Evolutionary conservation across 2,797 vertebrate species (phyloP).

Genomic region (Gallinago nigripennis): DNA sequence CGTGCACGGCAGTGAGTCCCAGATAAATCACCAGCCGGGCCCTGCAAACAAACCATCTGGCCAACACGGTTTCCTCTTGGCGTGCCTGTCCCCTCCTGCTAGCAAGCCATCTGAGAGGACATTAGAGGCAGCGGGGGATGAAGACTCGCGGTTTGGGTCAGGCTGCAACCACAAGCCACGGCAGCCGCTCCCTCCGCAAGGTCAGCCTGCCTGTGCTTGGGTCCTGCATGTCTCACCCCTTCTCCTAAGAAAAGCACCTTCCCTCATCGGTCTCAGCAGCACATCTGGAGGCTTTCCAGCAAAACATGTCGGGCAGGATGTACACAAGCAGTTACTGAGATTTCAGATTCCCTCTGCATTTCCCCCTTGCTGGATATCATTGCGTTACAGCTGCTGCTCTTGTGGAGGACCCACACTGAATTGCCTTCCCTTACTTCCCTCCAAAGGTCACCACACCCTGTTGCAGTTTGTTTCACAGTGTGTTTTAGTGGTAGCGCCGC

Average conservation of each 20-base stretch:
- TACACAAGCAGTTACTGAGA: constrained; percentile 8
- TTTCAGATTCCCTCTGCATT: neutral
- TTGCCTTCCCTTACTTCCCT: neutral
- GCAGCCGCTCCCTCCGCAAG: constrained; percentile 39
- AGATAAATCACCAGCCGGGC: constrained; percentile 67
- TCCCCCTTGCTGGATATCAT: neutral
- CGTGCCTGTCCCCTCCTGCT: constrained; percentile 54
- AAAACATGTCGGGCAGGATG: neutral
- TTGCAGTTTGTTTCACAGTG: accelerated
- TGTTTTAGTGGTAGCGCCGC: neutral
- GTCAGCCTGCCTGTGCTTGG: constrained; percentile 46
- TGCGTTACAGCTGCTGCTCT: constrained; percentile 5
- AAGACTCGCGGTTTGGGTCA: constrained; percentile 42
- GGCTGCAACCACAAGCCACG: constrained; percentile 48
- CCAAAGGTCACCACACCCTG: neutral
- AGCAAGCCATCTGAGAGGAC: constrained; percentile 70
- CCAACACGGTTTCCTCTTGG: constrained; percentile 50
- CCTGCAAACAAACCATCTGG: constrained; percentile 74
- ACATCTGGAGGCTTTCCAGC: constrained; percentile 43
- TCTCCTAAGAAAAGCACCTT: constrained; percentile 30
- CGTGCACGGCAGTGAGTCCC: constrained; percentile 30
- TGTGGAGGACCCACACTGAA: neutral
- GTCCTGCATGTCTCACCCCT: neutral
- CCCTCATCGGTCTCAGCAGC: constrained; percentile 16
- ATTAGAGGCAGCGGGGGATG: constrained; percentile 46